These are phyloP conservation scores for Argynnis bischoffii DNA, from an alignment of 2,888 invertebrate genomes.

Conservation along the genomic window DNA sequence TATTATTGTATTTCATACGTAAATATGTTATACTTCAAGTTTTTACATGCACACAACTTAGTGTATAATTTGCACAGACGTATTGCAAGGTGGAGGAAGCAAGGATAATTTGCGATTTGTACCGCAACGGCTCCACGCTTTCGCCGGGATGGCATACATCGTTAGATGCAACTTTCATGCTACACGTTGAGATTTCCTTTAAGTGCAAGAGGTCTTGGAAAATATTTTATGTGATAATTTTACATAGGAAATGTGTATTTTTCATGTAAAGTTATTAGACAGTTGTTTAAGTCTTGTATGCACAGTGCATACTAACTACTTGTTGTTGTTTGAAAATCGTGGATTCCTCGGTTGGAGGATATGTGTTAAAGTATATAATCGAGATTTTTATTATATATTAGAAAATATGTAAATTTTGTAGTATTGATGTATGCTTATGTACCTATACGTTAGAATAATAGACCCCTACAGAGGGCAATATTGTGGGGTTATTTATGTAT, in stretches of 20 bases:
- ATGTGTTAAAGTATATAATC: too few species aligned
- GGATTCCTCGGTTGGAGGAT: too few species aligned
- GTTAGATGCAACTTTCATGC: constrained; percentile 36
- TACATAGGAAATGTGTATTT: background rate
- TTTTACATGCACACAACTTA: constrained; percentile 1
- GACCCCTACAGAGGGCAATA: too few species aligned
- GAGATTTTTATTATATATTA: too few species aligned
- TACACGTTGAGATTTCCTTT: constrained; percentile 28
- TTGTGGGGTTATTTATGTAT: too few species aligned
- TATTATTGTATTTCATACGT: background rate
- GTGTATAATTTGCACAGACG: constrained; percentile 11
- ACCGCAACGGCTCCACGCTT: constrained; percentile 56
- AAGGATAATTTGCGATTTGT: constrained; percentile 76
- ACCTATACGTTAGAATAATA: too few species aligned
- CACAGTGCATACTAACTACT: too few species aligned
- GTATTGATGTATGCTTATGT: too few species aligned
- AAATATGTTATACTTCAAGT: constrained; percentile 1
- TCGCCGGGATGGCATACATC: constrained; percentile 52
- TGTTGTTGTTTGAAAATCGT: too few species aligned
- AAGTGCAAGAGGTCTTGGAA: constrained; percentile 18
- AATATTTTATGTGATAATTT: constrained; percentile 15
- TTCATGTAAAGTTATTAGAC: background rate
- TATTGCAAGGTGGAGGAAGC: constrained; percentile 52
- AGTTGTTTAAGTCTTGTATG: background rate
- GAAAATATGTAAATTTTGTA: too few species aligned